Base-by-base conservation (phyloP, 2,797 vertebrate species). In the Psittacula derbiana region DNA sequence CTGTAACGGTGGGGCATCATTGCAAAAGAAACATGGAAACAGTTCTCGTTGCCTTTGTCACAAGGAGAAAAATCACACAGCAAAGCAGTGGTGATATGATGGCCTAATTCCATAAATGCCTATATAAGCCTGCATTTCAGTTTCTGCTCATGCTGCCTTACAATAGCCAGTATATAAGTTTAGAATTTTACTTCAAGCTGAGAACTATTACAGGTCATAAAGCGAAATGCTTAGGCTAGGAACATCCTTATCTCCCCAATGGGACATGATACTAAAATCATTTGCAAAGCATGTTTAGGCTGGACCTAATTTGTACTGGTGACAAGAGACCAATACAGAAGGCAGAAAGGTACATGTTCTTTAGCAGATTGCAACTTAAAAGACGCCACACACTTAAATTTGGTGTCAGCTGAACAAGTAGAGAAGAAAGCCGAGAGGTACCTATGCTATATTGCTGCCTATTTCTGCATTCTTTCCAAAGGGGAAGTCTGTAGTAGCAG, bases 391-490 rank as follows among this genome's bases (percentile, higher is more conserved):
- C 38, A 19, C 41, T 49, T 86, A 52, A 78, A 80, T 71, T 41
- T 82, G 36, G 20, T 82, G 27, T 10, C 60, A 89, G 44, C 20
- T 91, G 61, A 85, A 80, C 44, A 80, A 91, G 40, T 25, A 43
- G 55, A 74, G 33, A 36, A n/a, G 30, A 40, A 69, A 70, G 43
- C 30, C 62, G 38, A 69, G 30, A 31, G 60, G 74, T 7, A 9
- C 5, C 1, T 0, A 15, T 15, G 4, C 31, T 60, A 14, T 16
- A 8, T 75, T 61, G 27, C 49, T 44, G 23, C 0, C 1, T 33
- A 24, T 57, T 57, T 12, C 28, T 52, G 12, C 20, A 7, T 79
- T 61, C 27, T 44, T 49, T 28, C 18, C 0, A 0, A 28, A 55
- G 55, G 76, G 65, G 30, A 61, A 46, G 46, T 28, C 16, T 33